Evolutionary conservation across 2,888 invertebrate genomes (phyloP), one percentile per base, ranked within the genome.

Genomic region (Drosophila fungiperda): DNA sequence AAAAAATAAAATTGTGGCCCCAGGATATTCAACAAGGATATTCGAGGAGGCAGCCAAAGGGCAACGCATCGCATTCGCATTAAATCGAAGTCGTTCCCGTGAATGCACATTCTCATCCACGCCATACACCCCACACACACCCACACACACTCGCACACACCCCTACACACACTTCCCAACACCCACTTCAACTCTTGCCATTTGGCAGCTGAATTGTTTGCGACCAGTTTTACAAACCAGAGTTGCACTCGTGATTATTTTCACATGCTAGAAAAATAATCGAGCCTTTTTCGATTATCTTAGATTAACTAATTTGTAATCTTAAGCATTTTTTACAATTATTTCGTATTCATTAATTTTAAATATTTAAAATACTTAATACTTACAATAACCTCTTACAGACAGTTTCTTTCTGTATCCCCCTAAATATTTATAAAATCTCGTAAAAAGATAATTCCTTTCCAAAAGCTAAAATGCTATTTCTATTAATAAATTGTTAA

Each of bases 31-130:
- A 68, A 55, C 77, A 74, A 74, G 69, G 73, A 66, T 73, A 63
- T 72, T 63, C 76, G 68, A 76, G 68, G 36, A 66, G 68, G 50
- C 67, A 65, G 69, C 67, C 59, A 73, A 76, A 74, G 64, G 66
- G 68, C 76, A 72, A 80, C 80, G 80, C 77, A 78, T 78, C 70
- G 78, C 79, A 81, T 87, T 90, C 90, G 83, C 90, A 91, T 91
- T 91, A 90, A 92, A 91, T 90, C 90, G 92, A 91, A 91, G 89
- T 82, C 82, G 79, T 71, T 70, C 49, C 70, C 81, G 75, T 79
- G 48, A 70, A 68, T 69, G 54, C 70, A 20, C 52, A 45, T 45
- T 45, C 68, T 38, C 50, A 66, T 53, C 38, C 32, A 33, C 42
- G n/a, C 5, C 29, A 17, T 6, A 50, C 50, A 6, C 1, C 17